phyloP scores from a whole-genome alignment of 2,888 invertebrate species.

The Drosophila tripunctata region DNA sequence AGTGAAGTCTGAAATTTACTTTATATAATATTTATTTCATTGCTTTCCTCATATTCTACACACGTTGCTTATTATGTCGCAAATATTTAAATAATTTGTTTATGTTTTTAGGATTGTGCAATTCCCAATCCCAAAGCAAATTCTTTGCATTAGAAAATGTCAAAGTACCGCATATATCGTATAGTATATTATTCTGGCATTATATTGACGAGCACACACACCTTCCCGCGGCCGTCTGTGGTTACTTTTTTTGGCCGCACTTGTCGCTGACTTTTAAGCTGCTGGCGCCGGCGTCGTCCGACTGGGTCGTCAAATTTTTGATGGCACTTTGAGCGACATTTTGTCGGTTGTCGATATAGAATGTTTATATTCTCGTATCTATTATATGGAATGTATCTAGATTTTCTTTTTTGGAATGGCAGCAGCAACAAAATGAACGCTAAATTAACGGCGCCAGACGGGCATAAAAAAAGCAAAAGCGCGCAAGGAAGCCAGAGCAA shows the following conservation, averaged over 20 bases:
- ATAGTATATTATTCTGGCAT: background rate
- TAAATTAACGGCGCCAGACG: slow-evolving; percentile 66
- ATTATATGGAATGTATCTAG: slow-evolving; percentile 8
- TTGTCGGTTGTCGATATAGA: slow-evolving; percentile 33
- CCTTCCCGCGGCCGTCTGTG: background rate
- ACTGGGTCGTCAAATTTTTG: slow-evolving; percentile 61
- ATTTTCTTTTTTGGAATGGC: background rate
- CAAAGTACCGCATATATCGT: slow-evolving; percentile 25
- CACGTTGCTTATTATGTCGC: background rate
- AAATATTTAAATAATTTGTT: slow-evolving; percentile 14
- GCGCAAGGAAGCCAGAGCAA: slow-evolving; percentile 24
- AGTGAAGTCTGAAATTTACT: background rate
- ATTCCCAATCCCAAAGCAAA: slow-evolving; percentile 14
- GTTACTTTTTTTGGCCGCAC: slow-evolving; percentile 26
- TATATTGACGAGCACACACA: slow-evolving; percentile 40
- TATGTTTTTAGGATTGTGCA: background rate
- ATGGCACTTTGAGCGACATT: slow-evolving; percentile 68
- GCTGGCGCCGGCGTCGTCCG: slow-evolving; percentile 69
- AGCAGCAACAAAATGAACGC: slow-evolving; percentile 1
- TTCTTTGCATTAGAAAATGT: slow-evolving; percentile 1
- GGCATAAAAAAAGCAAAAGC: slow-evolving; percentile 61
- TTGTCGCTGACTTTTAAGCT: slow-evolving; percentile 54
- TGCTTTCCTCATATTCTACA: no score
- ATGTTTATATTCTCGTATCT: slow-evolving; percentile 5
- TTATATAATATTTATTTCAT: no score